Base-by-base conservation (phyloP, 2,888 invertebrate species). In the Mantis religiosa region DNA sequence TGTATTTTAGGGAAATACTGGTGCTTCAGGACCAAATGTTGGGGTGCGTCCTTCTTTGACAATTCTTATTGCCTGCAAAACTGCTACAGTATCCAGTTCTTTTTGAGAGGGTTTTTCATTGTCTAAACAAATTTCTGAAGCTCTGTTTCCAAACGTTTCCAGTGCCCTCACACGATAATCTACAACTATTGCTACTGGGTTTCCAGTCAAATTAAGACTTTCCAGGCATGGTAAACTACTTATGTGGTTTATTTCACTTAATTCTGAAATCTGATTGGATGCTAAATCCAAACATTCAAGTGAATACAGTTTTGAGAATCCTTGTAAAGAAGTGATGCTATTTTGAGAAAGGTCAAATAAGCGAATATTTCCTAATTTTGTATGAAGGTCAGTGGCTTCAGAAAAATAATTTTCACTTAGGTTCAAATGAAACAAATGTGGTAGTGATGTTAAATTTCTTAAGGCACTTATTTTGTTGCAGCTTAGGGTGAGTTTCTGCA, bases 91-190 rank as follows among this genome's bases (percentile, higher is more conserved):
- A 92, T 99, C 99, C 91, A 98, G 93, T 93, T 99, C 99, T 91
- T 97, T 96, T 92, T 97, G 97, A 20, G 97, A 96, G 0, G 98
- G 97, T 91, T 95, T 96, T 92, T 98, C 97, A 92, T 97, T 98
- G 92, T 99, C 99, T 90, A 99, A 93, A 92, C 96, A 96, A 82
- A 99, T 96, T 92, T 98, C 97, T 25, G 95, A 94, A 91, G 98
- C 97, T 90, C 98, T 95, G 85, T 96, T 95, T 87, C 97, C 97
- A 92, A 99, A 98, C 91, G 97, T 95, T 91, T 98, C 97, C 91
- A 99, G 94, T 3, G 98, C 97, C 92, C 97, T 97, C 0, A 98
- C 96, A 91, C 99, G 95, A 92, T 98, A 99, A 93, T 99, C 99
- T 92, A 97, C 95, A 88, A 96, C 95, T 1, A 96, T 95, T 0